phyloP scores from a whole-genome alignment of 2,888 invertebrate genomes.

The Oxycera nigricornis region DNA sequence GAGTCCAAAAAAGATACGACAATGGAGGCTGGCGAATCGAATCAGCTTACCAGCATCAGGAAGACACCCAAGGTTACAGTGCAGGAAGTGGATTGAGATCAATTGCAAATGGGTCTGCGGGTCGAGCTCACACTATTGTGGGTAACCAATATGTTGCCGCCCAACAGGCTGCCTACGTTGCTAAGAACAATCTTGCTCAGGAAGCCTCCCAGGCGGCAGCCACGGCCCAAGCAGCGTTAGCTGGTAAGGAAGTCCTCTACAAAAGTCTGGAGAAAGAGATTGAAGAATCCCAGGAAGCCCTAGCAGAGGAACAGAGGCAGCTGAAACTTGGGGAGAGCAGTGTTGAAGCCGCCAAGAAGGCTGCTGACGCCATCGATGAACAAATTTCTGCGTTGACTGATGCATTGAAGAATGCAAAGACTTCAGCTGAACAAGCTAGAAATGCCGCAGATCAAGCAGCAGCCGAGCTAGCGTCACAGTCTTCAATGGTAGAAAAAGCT shows the following conservation, averaged over 20 bases:
- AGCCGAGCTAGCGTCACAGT: slow-evolving; percentile 77
- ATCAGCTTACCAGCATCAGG: neutral
- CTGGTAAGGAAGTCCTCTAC: slow-evolving; percentile 71
- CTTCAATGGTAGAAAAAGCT: slow-evolving; percentile 78
- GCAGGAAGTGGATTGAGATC: slow-evolving; percentile 70
- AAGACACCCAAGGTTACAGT: neutral
- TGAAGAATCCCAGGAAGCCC: slow-evolving; percentile 71
- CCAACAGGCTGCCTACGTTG: slow-evolving; percentile 79
- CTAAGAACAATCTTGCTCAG: slow-evolving; percentile 77
- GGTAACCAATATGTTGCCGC: slow-evolving; percentile 78
- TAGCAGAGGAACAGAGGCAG: slow-evolving; percentile 56
- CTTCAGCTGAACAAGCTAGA: slow-evolving; percentile 65
- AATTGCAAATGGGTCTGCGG: slow-evolving; percentile 76
- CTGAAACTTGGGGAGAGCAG: neutral
- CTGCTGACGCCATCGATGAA: slow-evolving; percentile 63
- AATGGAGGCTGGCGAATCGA: no score
- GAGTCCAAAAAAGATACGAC: neutral
- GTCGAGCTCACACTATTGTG: slow-evolving; percentile 75
- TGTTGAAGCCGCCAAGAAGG: neutral
- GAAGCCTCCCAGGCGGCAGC: slow-evolving; percentile 76
- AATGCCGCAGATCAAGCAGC: slow-evolving; percentile 77
- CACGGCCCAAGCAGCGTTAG: slow-evolving; percentile 71
- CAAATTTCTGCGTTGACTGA: slow-evolving; percentile 64
- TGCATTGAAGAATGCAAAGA: slow-evolving; percentile 72
- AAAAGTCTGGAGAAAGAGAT: slow-evolving; percentile 76